Evolutionary conservation across 2,797 vertebrate species (phyloP), one percentile per base, ranked within the genome.

Genomic region (Neosilurus hyrtlii): DNA sequence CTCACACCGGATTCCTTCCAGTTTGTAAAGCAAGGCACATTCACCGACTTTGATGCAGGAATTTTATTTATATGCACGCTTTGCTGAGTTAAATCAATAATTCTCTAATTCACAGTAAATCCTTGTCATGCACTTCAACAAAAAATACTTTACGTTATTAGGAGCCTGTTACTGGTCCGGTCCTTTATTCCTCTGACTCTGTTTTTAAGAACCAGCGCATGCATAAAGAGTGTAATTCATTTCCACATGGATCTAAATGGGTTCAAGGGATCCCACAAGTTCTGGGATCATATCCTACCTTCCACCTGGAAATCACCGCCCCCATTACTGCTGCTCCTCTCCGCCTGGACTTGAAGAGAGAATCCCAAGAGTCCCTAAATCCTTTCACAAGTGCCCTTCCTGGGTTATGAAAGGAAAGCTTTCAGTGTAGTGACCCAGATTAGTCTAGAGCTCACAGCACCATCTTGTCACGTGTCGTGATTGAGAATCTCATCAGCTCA

Each of bases 241-340:
- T 56, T 30, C 14, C n/a, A 24, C 0, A 10, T 16, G n/a, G 14
- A 14, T 54, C 24, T 18, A 74, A 14, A 10, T 35, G 1, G 3
- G 30, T 2, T 20, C 26, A 16, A 74, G 54, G 52, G 57, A 35
- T n/a, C n/a, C n/a, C n/a, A n/a, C n/a, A n/a, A n/a, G n/a, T n/a
- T 54, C 1, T 35, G 68, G 68, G 22, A 2, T 71, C 20, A 14
- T 4, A 52, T 1, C n/a, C 93, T 92, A 97, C 97, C 96, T 92
- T 97, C 97, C 97, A 99, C 67, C 95, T 89, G 66, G 97, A 98
- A 89, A 98, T 87, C 62, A 98, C 86, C 89, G 90, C 95, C 86
- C 97, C 97, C 97, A 99, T 98, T 81, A 91, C 93, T 75, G 85
- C 54, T 68, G 22, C 20, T 1, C 43, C n/a, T 51, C 81, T 16